phyloP scores from a whole-genome alignment of 2,113 vertebrate genomes.

The Colistium nudipinnis region DNA sequence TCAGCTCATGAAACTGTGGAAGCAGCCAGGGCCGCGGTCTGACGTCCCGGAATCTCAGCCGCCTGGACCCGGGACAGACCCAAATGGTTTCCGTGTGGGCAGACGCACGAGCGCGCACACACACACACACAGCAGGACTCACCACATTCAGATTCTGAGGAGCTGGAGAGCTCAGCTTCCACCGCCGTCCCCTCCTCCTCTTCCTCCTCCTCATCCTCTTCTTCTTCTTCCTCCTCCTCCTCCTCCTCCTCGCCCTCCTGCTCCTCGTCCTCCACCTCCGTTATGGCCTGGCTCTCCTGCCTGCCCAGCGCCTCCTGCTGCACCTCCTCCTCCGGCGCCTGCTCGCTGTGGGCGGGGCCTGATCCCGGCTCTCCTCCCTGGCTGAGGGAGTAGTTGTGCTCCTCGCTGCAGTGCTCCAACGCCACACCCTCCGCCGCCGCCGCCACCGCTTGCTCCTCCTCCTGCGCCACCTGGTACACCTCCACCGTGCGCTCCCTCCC shows the following conservation, averaged over 20 bases:
- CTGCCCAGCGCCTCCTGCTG: constrained; percentile 34
- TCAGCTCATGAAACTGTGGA: constrained; percentile 27
- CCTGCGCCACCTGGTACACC: constrained; percentile 74
- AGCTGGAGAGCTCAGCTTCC: constrained; percentile 75
- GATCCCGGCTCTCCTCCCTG: constrained; percentile 61
- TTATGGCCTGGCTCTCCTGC: constrained; percentile 47
- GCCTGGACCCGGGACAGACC: constrained; percentile 41
- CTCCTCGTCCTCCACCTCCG: constrained; percentile 45
- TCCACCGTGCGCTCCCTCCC: constrained; percentile 57
- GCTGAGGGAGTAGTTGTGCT: constrained; percentile 82
- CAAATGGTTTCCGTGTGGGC: constrained; percentile 36
- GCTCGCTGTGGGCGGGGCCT: constrained; percentile 28
- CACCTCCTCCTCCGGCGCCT: constrained; percentile 37
- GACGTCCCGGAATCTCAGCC: constrained; percentile 41
- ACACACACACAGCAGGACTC: constrained; percentile 46
- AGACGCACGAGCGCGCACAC: background rate
- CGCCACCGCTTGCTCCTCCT: constrained; percentile 53
- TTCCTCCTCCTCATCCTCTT: constrained; percentile 56
- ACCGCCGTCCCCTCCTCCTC: constrained; percentile 65
- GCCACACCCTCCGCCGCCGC: constrained; percentile 33
- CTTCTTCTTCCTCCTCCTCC: constrained; percentile 50
- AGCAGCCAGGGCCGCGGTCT: constrained; percentile 4
- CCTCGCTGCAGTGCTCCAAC: constrained; percentile 77
- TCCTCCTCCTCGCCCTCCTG: constrained; percentile 52
- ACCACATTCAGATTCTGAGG: constrained; percentile 79